phyloP scores from a whole-genome alignment of 2,113 vertebrate genomes.

The Tenebrosternarchus preto region DNA sequence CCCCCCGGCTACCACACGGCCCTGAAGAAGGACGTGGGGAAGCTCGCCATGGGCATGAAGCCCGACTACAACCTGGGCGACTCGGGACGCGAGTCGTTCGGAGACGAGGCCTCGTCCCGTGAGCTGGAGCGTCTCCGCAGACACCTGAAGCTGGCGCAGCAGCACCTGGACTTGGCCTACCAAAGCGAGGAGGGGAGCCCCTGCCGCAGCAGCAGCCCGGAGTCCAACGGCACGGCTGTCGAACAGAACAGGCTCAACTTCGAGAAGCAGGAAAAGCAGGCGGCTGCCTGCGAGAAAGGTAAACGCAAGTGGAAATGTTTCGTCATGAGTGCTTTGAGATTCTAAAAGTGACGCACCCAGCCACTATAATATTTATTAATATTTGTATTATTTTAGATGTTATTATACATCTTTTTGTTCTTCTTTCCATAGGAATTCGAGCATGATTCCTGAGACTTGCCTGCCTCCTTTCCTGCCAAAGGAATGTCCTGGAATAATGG shows the following conservation, averaged over 20 bases:
- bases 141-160: constrained; percentile 78
- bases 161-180: constrained; percentile 79
- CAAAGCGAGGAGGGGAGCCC: constrained; percentile 77
- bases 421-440: constrained; percentile 65
- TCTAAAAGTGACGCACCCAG: no score
- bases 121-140: constrained; percentile 72
- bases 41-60: constrained; percentile 60
- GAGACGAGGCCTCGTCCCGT: constrained; percentile 68
- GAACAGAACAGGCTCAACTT: constrained; percentile 91
- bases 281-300: constrained; percentile 77
- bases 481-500: constrained; percentile 27
- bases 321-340: no score
- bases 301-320: neutral
- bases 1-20: constrained; percentile 85
- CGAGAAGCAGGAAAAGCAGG: constrained; percentile 85
- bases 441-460: constrained; percentile 56
- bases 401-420: neutral
- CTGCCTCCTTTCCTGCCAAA: constrained; percentile 32
- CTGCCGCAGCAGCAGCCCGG: constrained; percentile 84
- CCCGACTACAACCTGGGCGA: constrained; percentile 75
- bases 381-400: no score
- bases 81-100: constrained; percentile 68
- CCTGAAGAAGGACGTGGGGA: constrained; percentile 76
- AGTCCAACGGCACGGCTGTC: constrained; percentile 82
- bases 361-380: no score